Evolutionary conservation across 2,888 invertebrate genomes (phyloP).

Genomic region (Heliconius charithonia): DNA sequence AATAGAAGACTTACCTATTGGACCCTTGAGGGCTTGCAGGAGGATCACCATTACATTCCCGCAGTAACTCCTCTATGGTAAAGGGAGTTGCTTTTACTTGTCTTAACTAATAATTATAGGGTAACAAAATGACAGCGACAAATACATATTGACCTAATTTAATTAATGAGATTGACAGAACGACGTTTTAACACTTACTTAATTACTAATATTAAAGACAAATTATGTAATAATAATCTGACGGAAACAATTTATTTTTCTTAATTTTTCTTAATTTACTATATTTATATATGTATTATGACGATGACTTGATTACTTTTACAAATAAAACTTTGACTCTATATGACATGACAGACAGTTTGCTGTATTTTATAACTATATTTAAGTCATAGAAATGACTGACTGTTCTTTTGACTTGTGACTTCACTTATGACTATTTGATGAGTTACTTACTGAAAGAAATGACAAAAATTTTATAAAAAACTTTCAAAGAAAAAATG

Average conservation of each 20-base stretch:
- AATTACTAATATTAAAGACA: background rate
- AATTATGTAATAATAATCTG: background rate
- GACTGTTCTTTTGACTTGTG: background rate
- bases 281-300: background rate
- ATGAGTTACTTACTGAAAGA: conserved; percentile 12
- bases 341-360: background rate
- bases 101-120: background rate
- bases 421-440: background rate
- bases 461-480: background rate
- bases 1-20: too few relatives aligned
- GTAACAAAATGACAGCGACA: background rate
- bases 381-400: background rate
- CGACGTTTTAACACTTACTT: background rate
- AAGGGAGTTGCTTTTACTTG: too few relatives aligned
- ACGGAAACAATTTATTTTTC: background rate
- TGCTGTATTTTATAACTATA: background rate
- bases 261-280: background rate
- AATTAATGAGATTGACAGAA: background rate
- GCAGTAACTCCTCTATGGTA: too few relatives aligned
- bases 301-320: background rate
- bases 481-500: background rate
- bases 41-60: too few relatives aligned
- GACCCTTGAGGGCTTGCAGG: too few relatives aligned
- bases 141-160: background rate
- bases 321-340: background rate